A percentile compares a stretch with the other conserved stretches of the same genome.
Conservation (phyloP, 2,113 vertebrate species). For the Takifugu flavidus region DNA sequence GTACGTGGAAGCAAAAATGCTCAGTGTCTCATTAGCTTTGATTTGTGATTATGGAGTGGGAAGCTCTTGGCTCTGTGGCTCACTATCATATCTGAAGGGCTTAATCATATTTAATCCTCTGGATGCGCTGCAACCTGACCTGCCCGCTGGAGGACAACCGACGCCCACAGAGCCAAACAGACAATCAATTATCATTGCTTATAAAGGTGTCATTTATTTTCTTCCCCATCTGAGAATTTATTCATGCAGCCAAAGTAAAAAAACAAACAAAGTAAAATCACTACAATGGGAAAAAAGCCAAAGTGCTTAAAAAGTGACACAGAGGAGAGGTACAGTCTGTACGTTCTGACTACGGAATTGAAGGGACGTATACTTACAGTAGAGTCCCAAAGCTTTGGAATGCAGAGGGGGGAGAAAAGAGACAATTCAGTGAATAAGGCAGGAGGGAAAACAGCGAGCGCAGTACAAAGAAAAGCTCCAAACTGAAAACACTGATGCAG, state of each 20-base stretch:
- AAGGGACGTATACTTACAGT: constrained; percentile 85
- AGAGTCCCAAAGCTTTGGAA: constrained; percentile 86
- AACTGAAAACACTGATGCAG: constrained; percentile 35
- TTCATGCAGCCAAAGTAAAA: constrained; percentile 12
- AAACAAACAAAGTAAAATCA: constrained; percentile 12
- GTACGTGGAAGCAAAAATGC: constrained; percentile 33
- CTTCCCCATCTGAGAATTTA: constrained; percentile 16
- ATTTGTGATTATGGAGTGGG: constrained; percentile 51
- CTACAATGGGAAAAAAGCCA: background rate
- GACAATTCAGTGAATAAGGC: constrained; percentile 39
- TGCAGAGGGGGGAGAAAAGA: constrained; percentile 50
- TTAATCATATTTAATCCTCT: constrained; percentile 43
- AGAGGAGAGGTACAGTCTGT: background rate
- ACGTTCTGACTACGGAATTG: constrained; percentile 20
- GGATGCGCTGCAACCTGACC: constrained; percentile 29
- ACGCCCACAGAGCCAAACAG: constrained; percentile 19
- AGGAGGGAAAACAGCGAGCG: constrained; percentile 14
- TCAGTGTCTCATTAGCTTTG: constrained; percentile 59
- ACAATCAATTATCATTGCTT: constrained; percentile 44
- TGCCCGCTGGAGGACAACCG: constrained; percentile 21
- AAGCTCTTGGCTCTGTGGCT: constrained; percentile 42
- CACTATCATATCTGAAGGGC: constrained; percentile 37
- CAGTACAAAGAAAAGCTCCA: constrained; percentile 14
- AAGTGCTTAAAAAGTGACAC: background rate
- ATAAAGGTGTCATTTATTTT: constrained; percentile 28